A percentile compares a stretch with the other conserved stretches of the same genome.
These are phyloP conservation scores for Hydropsyche tenuis DNA, from an alignment of 1,140 invertebrate genomes.

Conservation along the genomic window DNA sequence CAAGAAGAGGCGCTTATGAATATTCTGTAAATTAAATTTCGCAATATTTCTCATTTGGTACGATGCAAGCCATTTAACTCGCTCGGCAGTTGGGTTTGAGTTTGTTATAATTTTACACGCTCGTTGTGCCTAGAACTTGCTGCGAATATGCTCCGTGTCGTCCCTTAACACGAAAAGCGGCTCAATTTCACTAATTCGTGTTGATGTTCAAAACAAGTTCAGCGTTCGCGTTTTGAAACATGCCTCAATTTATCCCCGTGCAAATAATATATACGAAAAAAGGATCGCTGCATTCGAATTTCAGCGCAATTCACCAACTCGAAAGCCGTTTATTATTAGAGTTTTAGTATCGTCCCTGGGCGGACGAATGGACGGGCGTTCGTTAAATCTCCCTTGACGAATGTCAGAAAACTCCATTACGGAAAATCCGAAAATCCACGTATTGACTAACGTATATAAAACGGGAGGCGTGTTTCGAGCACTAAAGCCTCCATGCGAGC, in stretches of 20 bases:
- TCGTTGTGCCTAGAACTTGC: constrained; percentile 9
- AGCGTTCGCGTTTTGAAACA: neutral
- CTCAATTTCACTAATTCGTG: too few species aligned
- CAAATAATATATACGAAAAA: neutral
- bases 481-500: neutral
- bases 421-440: constrained; percentile 14
- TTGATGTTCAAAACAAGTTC: too few species aligned
- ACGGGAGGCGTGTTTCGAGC: neutral
- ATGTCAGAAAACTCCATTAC: constrained; percentile 19
- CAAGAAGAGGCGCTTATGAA: constrained; percentile 16
- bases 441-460: constrained; percentile 20
- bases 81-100: constrained; percentile 28
- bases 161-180: too few species aligned
- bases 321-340: neutral
- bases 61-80: constrained; percentile 26
- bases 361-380: neutral
- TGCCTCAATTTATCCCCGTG: neutral
- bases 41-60: constrained; percentile 29
- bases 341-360: neutral
- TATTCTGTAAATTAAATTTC: constrained; percentile 16
- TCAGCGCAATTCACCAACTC: too few species aligned
- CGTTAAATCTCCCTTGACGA: constrained; percentile 21
- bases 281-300: too few species aligned
- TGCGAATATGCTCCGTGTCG: neutral
- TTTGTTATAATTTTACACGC: constrained; percentile 27